Evolutionary conservation across 2,113 vertebrate genomes (phyloP).

Genomic region (Herpetotheres cachinnans): DNA sequence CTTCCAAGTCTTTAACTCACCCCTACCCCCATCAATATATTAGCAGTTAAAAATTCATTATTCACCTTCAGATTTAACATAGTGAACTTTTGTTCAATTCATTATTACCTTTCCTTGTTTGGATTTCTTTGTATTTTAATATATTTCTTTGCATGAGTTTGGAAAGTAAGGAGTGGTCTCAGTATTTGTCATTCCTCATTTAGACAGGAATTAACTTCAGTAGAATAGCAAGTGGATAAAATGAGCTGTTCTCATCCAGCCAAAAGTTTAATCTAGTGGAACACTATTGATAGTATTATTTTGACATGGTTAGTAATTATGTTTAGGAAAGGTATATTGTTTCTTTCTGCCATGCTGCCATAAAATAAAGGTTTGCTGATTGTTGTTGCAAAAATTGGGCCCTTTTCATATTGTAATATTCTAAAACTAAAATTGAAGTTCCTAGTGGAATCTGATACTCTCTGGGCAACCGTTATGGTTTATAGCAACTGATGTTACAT

Average conservation of each 20-base stretch:
- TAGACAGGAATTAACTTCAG: conserved; percentile 6
- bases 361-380: conserved; percentile 30
- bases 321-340: conserved; percentile 12
- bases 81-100: neutral
- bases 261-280: neutral
- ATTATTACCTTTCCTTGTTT: neutral
- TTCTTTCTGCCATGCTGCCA: neutral
- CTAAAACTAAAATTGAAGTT: conserved; percentile 21
- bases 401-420: neutral
- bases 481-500: conserved; percentile 21
- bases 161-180: neutral
- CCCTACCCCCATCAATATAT: neutral
- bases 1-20: neutral
- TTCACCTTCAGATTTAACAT: neutral
- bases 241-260: conserved; percentile 7
- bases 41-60: neutral
- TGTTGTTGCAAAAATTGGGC: neutral
- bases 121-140: neutral
- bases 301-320: conserved; percentile 47
- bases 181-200: conserved; percentile 5
- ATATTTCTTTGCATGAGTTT: neutral
- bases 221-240: conserved; percentile 12
- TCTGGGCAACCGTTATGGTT: neutral
- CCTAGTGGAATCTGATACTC: conserved; percentile 13
- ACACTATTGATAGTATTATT: conserved; percentile 27